Base-by-base conservation (phyloP, 2,113 vertebrate species). In the Petrocephalus microphthalmus region DNA sequence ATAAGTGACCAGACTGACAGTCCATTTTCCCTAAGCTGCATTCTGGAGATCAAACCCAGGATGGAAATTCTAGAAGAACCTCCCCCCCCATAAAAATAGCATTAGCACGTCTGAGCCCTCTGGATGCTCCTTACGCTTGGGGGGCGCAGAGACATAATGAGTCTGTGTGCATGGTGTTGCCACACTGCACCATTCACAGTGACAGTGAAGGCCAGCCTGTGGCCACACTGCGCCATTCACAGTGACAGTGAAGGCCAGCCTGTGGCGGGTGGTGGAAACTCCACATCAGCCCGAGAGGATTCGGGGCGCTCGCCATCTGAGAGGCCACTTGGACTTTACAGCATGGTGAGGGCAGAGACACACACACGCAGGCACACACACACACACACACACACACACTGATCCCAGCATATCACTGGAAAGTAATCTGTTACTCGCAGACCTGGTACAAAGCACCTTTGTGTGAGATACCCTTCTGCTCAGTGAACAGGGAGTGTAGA, bases 351-450 rank as follows among this genome's bases (percentile, higher is more conserved):
- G 71, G 33, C 33, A n/a, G 60, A 67, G 60, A 29, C 25, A 67
- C 60, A 29, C 60, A 64, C 57, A 56, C 19, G 5, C 22, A 25
- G 2, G 2, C 57, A 60, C 57, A 10, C 20, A 57, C 20, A 22
- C 52, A 53, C 13, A 57, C 15, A 13, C 56, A 57, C 53, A 20
- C 0, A 1, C 53, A 19, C 54, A 1, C 54, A 42, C 17, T 37
- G 33, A 78, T 78, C 71, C 5, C 33, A 78, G 33, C 29, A 78
- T 13, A 33, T 78, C 71, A 78, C 67, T 74, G 67, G 67, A 37
- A 37, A 74, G 67, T 37, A 78, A 78, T 78, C 71, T 78, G 71
- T 78, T 78, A 78, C 29, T 78, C 71, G n/a, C 71, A 78, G 71
- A 42, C 71, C 15, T 78, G 71, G 33, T 37, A 78, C 71, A 78